A percentile compares a stretch with the other conserved stretches of the same genome.
Conservation (phyloP, 2,888 invertebrate species). For the Cheilosia scutellata region DNA sequence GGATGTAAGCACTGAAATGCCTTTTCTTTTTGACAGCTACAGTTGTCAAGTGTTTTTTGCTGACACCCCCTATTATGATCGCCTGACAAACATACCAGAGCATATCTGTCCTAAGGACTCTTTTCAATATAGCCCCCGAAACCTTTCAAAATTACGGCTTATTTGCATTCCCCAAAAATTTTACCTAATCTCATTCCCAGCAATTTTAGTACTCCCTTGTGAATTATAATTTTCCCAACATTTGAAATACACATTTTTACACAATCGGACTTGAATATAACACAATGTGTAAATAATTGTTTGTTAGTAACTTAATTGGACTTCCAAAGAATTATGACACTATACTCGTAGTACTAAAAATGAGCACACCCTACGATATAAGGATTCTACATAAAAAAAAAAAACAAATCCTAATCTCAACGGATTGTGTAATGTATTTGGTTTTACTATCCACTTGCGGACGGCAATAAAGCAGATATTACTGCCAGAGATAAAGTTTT, state of each 20-base stretch:
- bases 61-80: no score
- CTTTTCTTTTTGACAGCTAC: no score
- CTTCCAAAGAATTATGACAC: not conserved
- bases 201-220: not conserved
- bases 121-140: no score
- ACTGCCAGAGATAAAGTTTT: slow-evolving; percentile 39
- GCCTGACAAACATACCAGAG: no score
- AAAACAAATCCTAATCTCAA: slow-evolving; percentile 5
- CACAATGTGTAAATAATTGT: not conserved
- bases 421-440: slow-evolving; percentile 22
- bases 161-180: no score
- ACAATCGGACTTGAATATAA: not conserved
- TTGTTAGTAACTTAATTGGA: not conserved
- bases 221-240: no score
- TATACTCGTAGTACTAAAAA: not conserved
- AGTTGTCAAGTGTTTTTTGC: no score
- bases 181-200: no score
- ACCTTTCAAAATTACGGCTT: no score
- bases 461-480: slow-evolving; percentile 48
- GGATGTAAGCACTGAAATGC: no score
- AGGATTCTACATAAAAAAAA: not conserved
- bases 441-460: slow-evolving; percentile 37
- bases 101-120: no score
- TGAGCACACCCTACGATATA: not conserved
- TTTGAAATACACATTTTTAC: no score